Evolutionary conservation across 2,888 invertebrate genomes (phyloP).

Genomic region (Volucella inanis): DNA sequence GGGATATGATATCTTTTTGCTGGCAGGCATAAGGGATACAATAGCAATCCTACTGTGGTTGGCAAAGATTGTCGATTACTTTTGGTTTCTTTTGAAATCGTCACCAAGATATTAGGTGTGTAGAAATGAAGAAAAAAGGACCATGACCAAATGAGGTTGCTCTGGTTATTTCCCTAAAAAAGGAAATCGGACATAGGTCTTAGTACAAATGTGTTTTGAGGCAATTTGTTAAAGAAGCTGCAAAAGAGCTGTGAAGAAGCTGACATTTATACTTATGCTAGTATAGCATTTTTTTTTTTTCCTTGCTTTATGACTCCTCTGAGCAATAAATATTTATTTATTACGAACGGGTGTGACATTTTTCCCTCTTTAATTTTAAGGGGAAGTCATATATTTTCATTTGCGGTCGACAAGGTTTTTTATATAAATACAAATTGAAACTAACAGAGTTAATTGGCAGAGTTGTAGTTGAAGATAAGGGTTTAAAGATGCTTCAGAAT

Average conservation of each 20-base stretch:
- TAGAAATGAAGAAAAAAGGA: slow-evolving; percentile 12
- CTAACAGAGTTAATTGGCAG: no score
- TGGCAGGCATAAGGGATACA: slow-evolving; percentile 23
- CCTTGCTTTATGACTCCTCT: slow-evolving; percentile 9
- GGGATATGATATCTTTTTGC: slow-evolving; percentile 30
- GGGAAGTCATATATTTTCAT: slow-evolving; percentile 24
- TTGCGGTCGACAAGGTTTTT: neutral
- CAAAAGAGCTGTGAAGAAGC: slow-evolving; percentile 17
- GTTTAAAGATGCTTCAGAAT: no score
- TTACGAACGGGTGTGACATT: slow-evolving; percentile 15
- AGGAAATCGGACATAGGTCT: neutral
- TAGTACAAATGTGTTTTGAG: slow-evolving; percentile 12
- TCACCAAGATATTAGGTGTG: slow-evolving; percentile 25
- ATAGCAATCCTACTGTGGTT: slow-evolving; percentile 8
- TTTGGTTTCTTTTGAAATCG: slow-evolving; percentile 2
- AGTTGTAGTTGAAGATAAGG: no score
- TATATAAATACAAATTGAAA: no score
- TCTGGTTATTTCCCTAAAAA: neutral
- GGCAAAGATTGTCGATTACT: slow-evolving; percentile 34
- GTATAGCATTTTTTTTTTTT: neutral
- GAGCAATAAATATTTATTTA: slow-evolving; percentile 28
- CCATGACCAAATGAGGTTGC: neutral
- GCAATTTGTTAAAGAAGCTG: slow-evolving; percentile 33
- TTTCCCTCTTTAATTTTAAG: neutral
- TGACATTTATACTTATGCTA: neutral